Evolutionary conservation across 2,797 vertebrate genomes (phyloP).

Genomic region (Sebastes nivosus): DNA sequence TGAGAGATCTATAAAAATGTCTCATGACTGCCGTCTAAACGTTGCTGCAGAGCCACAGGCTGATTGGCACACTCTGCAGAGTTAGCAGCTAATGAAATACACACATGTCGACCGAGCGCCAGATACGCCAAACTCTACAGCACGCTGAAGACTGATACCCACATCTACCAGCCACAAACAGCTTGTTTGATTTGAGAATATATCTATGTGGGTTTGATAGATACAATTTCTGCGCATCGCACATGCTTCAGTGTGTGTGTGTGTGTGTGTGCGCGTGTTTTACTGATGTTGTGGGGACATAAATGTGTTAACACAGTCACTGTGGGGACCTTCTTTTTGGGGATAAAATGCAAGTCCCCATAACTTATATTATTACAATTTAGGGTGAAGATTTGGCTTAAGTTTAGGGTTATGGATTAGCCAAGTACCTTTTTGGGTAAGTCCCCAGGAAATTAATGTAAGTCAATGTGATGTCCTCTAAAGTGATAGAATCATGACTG

Average conservation of each 20-base stretch:
- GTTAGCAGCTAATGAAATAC: conserved; percentile 15
- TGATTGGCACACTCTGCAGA: conserved; percentile 4
- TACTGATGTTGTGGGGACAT: neutral
- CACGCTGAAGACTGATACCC: neutral
- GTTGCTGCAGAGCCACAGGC: neutral
- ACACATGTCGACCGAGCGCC: conserved; percentile 3
- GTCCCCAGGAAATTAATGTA: neutral
- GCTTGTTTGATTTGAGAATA: conserved; percentile 8
- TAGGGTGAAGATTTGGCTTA: neutral
- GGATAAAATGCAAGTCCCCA: neutral
- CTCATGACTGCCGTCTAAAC: neutral
- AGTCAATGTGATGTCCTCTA: neutral
- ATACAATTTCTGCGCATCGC: neutral
- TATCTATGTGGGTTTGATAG: neutral
- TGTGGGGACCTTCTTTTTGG: neutral
- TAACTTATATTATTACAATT: neutral
- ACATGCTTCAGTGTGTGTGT: neutral
- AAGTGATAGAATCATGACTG: neutral
- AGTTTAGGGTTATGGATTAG: neutral
- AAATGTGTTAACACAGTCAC: neutral
- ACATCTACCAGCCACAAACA: neutral
- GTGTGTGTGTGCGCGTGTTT: neutral
- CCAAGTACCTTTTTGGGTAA: neutral
- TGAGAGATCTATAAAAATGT: conserved; percentile 18
- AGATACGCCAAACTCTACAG: neutral